phyloP scores from a whole-genome alignment of 2,888 invertebrate species.

The Orchesellides sinensis region DNA sequence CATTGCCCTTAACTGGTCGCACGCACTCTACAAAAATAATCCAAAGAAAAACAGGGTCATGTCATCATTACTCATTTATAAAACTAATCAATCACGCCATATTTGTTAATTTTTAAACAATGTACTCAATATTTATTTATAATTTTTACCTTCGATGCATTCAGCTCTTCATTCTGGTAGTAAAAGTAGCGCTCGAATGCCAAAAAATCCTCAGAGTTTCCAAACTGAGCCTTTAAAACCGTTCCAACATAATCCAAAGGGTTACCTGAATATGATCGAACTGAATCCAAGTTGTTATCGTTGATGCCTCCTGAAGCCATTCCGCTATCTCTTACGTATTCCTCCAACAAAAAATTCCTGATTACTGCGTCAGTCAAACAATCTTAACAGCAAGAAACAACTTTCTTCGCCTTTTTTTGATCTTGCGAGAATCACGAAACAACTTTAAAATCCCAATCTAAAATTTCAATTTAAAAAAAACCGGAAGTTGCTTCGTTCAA shows the following conservation, averaged over 20 bases:
- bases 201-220: conserved; percentile 55
- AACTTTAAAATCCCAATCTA: too few species aligned
- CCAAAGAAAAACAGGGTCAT: neutral
- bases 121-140: neutral
- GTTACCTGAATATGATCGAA: neutral
- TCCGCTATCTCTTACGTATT: too few species aligned
- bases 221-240: conserved; percentile 49
- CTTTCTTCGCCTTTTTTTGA: too few species aligned
- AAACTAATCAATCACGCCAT: neutral
- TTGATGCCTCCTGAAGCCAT: too few species aligned
- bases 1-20: conserved; percentile 30
- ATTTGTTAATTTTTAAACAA: neutral
- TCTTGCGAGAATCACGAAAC: too few species aligned
- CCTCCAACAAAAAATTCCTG: too few species aligned
- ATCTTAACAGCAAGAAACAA: too few species aligned
- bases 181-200: conserved; percentile 60
- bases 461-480: too few species aligned
- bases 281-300: too few species aligned
- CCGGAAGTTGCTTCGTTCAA: too few species aligned
- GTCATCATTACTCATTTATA: neutral
- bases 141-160: conserved; percentile 28
- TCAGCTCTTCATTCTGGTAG: conserved; percentile 50
- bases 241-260: conserved; percentile 5
- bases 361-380: too few species aligned
- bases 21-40: conserved; percentile 37